phyloP scores from a whole-genome alignment of 1,140 invertebrate genomes.

The Holcopasites calliopsidis region DNA sequence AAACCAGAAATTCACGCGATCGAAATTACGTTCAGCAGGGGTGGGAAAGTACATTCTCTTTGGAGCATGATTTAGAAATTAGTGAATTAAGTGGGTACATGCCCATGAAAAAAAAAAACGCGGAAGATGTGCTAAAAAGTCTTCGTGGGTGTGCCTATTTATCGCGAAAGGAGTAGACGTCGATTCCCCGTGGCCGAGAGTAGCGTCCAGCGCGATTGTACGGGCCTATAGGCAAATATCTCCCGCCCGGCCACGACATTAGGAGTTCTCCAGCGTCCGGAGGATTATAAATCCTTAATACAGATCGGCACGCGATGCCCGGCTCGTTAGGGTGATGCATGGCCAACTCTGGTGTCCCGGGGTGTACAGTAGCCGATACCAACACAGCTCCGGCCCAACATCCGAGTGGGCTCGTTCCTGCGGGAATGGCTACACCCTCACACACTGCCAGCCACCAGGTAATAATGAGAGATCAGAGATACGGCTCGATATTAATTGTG shows the following conservation, averaged over 20 bases:
- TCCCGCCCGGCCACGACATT: constrained; percentile 72
- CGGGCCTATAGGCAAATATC: constrained; percentile 66
- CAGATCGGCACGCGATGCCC: constrained; percentile 80
- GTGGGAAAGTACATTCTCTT: no score
- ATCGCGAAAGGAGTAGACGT: neutral
- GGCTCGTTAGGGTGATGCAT: constrained; percentile 79
- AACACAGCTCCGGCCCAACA: constrained; percentile 46
- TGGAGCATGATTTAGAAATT: no score
- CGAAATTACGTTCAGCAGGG: no score
- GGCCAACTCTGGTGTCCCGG: constrained; percentile 76
- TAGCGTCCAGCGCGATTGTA: constrained; percentile 31
- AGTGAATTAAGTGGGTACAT: no score
- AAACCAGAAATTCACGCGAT: neutral
- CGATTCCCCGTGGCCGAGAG: neutral
- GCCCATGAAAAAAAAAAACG: no score
- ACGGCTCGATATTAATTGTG: constrained; percentile 79
- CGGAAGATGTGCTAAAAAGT: constrained; percentile 12
- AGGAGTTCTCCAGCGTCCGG: constrained; percentile 69
- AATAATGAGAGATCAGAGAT: constrained; percentile 80
- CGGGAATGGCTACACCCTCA: constrained; percentile 67
- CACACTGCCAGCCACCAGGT: constrained; percentile 66
- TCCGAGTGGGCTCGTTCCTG: constrained; percentile 53
- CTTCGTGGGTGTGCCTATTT: constrained; percentile 61
- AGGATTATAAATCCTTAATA: constrained; percentile 79
- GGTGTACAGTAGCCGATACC: constrained; percentile 77